Evolutionary conservation across 2,888 invertebrate genomes (phyloP).

Genomic region (Osmoderma eremita): DNA sequence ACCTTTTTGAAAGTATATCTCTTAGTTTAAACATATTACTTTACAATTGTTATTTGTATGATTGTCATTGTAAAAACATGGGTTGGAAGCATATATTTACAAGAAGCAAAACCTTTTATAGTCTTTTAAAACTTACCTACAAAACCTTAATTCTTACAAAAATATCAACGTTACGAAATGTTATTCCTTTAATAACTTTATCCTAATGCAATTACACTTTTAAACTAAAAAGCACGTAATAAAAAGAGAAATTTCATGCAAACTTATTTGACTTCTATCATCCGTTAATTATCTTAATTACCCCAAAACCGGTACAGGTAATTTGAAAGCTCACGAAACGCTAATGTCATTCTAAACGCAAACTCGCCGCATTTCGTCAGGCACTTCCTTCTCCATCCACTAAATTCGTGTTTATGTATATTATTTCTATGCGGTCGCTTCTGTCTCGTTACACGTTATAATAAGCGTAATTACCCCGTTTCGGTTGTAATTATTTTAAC

Average conservation of each 20-base stretch:
- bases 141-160: too few species aligned
- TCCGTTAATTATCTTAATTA: slow-evolving; percentile 16
- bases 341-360: slow-evolving; percentile 19
- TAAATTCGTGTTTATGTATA: slow-evolving; percentile 39
- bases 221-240: slow-evolving; percentile 3
- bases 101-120: too few species aligned
- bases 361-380: slow-evolving; percentile 19
- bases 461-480: slow-evolving; percentile 61
- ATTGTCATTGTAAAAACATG: too few species aligned
- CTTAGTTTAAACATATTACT: too few species aligned
- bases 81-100: too few species aligned
- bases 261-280: neutral
- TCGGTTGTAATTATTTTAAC: slow-evolving; percentile 61
- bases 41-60: too few species aligned
- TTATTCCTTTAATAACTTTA: too few species aligned
- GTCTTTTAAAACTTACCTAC: too few species aligned
- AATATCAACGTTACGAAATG: too few species aligned
- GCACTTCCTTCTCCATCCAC: slow-evolving; percentile 22
- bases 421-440: slow-evolving; percentile 42
- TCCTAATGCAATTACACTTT: neutral
- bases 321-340: slow-evolving; percentile 22
- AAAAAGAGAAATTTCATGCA: neutral
- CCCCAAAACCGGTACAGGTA: slow-evolving; percentile 18
- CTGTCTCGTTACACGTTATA: slow-evolving; percentile 60
- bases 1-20: too few species aligned